Percentiles rank a stretch among this genome's conserved stretches.
phyloP scores from a whole-genome alignment of 2,113 vertebrate species.

The Hystrix cristata region DNA sequence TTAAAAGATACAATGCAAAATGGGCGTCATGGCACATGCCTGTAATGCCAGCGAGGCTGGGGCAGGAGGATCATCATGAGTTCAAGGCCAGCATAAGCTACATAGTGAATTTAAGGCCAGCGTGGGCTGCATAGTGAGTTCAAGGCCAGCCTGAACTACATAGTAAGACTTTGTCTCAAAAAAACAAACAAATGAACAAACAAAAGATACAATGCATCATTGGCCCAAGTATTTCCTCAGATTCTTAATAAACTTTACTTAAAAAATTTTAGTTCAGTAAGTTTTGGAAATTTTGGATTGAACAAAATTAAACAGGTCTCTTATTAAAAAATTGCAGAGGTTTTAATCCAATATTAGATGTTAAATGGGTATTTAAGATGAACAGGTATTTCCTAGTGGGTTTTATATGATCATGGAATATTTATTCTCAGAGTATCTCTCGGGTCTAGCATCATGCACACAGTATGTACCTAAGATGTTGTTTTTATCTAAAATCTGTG shows the following conservation, averaged over 20 bases:
- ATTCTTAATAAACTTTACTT: not conserved
- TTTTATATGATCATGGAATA: slow-evolving; percentile 60
- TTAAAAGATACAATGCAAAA: slow-evolving; percentile 1
- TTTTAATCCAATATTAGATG: not conserved
- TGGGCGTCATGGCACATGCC: not conserved
- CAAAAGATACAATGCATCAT: not conserved
- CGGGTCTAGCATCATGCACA: not conserved
- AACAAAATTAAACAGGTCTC: not conserved
- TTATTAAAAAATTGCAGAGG: not conserved
- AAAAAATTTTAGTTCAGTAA: not conserved
- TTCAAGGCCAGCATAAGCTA: not conserved
- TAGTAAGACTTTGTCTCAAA: not conserved
- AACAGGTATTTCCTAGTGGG: not conserved
- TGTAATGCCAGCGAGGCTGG: not conserved
- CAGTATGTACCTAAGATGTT: not conserved
- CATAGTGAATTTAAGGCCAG: not conserved
- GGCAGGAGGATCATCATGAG: not conserved
- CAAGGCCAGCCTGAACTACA: not conserved
- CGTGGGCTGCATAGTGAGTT: not conserved
- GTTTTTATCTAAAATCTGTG: slow-evolving; percentile 63
- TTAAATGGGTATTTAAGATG: slow-evolving; percentile 25
- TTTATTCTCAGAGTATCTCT: not conserved
- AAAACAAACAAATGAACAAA: not conserved
- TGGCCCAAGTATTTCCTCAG: not conserved
- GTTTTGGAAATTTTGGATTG: slow-evolving; percentile 22